Conservation (phyloP, 1,140 invertebrate species). For the Laupala kohalensis region DNA sequence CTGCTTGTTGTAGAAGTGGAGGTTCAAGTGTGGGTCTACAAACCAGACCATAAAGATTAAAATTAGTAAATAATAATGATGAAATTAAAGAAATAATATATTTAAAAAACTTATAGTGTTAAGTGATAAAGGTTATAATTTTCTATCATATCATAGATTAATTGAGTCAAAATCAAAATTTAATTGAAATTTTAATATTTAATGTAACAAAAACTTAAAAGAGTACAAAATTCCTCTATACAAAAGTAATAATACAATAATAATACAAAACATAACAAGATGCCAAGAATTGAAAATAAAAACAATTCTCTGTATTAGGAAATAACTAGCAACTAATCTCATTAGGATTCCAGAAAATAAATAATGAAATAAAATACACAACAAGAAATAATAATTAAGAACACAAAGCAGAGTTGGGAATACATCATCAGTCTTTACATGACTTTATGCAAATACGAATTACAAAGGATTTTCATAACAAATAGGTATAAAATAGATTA, state of each 20-base stretch:
- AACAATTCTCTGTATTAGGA: too few species aligned
- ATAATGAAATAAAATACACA: neutral
- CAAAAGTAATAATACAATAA: conserved; percentile 10
- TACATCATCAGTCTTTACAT: too few species aligned
- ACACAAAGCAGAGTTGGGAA: too few species aligned
- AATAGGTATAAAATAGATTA: too few species aligned
- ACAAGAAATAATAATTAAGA: neutral
- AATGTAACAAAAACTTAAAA: neutral
- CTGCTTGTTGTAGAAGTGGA: conserved; percentile 60
- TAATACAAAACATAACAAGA: neutral
- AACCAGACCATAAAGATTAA: neutral
- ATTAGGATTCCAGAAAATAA: too few species aligned
- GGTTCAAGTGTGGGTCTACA: conserved; percentile 33
- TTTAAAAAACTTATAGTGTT: too few species aligned
- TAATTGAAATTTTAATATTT: neutral
- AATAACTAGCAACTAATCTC: too few species aligned
- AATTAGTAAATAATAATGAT: too few species aligned
- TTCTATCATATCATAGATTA: neutral
- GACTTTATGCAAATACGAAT: too few species aligned
- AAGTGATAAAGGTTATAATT: too few species aligned
- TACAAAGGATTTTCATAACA: too few species aligned
- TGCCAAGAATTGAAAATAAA: neutral
- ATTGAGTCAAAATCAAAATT: neutral
- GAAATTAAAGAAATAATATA: too few species aligned
- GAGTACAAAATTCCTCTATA: neutral